phyloP scores from a whole-genome alignment of 1,140 invertebrate genomes.

The Drosophila azteca region DNA sequence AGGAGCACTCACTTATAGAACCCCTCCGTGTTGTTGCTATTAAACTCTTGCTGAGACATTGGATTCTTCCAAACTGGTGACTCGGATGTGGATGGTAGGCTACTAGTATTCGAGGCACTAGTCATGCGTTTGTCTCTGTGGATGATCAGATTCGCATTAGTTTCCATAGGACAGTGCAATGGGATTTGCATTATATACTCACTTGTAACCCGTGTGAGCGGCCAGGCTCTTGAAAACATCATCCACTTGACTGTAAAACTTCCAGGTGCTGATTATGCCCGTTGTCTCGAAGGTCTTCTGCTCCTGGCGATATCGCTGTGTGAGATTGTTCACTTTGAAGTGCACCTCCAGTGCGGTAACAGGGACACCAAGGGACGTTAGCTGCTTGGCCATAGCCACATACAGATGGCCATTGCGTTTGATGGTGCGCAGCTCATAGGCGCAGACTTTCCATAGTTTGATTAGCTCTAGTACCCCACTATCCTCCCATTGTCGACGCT shows the following conservation, averaged over 20 bases:
- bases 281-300: constrained; percentile 81
- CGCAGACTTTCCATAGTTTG: constrained; percentile 83
- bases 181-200: constrained; percentile 4
- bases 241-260: constrained; percentile 82
- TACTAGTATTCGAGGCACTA: constrained; percentile 78
- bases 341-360: constrained; percentile 82
- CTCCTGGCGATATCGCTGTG: constrained; percentile 80
- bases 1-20: constrained; percentile 74
- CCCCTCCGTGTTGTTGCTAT: constrained; percentile 82
- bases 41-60: constrained; percentile 83
- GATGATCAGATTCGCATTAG: neutral
- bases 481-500: constrained; percentile 84
- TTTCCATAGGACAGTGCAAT: neutral
- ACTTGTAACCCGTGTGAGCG: constrained; percentile 80
- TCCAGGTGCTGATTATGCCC: constrained; percentile 82
- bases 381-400: constrained; percentile 83
- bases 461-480: constrained; percentile 82
- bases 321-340: constrained; percentile 83
- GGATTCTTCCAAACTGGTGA: constrained; percentile 83
- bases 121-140: constrained; percentile 83
- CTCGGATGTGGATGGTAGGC: constrained; percentile 80
- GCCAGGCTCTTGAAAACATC: constrained; percentile 83
- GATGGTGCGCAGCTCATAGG: constrained; percentile 83
- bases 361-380: constrained; percentile 75
- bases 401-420: constrained; percentile 83